Evolutionary conservation across 2,113 vertebrate species (phyloP), one percentile per base, ranked within the genome.

Genomic region (Bostrychus sinensis): DNA sequence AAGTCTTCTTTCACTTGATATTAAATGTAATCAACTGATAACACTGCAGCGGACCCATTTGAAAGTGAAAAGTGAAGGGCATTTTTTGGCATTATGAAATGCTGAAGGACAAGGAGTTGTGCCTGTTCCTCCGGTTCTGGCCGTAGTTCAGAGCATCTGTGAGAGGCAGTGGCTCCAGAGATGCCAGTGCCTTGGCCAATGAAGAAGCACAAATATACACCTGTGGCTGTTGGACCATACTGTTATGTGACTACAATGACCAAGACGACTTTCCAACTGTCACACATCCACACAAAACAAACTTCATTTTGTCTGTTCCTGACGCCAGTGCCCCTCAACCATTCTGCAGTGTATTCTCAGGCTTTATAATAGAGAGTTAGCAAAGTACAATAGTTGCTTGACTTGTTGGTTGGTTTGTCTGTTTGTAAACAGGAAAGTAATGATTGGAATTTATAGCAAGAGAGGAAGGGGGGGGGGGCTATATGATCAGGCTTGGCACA

Each of bases 181-280:
- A 20, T 13, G n/a, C 57, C 63, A 69, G 75, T 42, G 30, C 60
- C 65, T 72, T 34, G 37, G 41, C 57, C 37, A 16, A 42, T 1
- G 41, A 57, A 32, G 37, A 41, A 46, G 43, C 38, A 70, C 53
- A n/a, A 20, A 20, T 17, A 45, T 46, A 38, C 50, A 80, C 73
- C 59, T 43, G 67, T 70, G 62, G 66, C 63, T 36, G 17, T 43
- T 42, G 23, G 23, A 19, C 64, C 50, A 28, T 46, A 13, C 63
- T 41, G 41, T 48, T 48, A 22, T 48, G 66, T 59, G 38, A 19
- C 9, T 32, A 58, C 37, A 11, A 3, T 13, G 22, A 63, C 57
- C 62, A 64, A 43, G 17, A 58, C 20, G 5, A 37, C 12, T 1
- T 25, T 72, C 53, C 30, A 59, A 70, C 25, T 16, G 23, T 57